Conservation (phyloP, 2,113 vertebrate species). For the Cavia aperea region DNA sequence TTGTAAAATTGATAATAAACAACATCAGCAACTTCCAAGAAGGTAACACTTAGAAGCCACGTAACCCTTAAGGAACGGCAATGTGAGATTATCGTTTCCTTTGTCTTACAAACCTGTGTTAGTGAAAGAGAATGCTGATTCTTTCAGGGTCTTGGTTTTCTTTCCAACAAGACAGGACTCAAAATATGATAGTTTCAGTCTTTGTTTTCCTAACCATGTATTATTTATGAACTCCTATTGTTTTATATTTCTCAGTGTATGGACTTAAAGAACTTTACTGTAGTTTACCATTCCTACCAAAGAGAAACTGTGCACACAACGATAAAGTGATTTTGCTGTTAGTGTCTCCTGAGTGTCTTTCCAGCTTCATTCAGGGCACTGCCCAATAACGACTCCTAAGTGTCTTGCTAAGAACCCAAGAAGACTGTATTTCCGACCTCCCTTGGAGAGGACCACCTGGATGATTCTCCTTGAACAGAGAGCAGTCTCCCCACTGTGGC, state of each 20-base stretch:
- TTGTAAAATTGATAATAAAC: not conserved
- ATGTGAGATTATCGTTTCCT: not conserved
- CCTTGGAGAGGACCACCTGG: too few relatives aligned
- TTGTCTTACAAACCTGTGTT: not conserved
- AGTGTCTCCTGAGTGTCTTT: not conserved
- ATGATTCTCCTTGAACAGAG: too few relatives aligned
- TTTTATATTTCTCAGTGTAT: not conserved
- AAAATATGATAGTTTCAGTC: not conserved
- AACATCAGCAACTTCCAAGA: not conserved
- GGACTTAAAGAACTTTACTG: not conserved
- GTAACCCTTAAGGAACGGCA: not conserved
- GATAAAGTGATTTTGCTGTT: not conserved
- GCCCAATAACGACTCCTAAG: not conserved
- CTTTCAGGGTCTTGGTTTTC: not conserved
- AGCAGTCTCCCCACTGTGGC: too few relatives aligned
- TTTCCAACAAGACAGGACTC: not conserved
- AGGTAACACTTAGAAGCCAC: not conserved
- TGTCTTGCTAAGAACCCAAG: not conserved
- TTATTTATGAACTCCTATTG: not conserved
- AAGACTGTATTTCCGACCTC: not conserved
- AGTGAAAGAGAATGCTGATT: not conserved
- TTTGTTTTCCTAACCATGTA: not conserved
- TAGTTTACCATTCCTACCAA: not conserved
- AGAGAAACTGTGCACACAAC: not conserved
- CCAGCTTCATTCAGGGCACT: not conserved